These are phyloP conservation scores for Bubo bubo DNA, from an alignment of 2,113 vertebrate species.

Conservation along the genomic window DNA sequence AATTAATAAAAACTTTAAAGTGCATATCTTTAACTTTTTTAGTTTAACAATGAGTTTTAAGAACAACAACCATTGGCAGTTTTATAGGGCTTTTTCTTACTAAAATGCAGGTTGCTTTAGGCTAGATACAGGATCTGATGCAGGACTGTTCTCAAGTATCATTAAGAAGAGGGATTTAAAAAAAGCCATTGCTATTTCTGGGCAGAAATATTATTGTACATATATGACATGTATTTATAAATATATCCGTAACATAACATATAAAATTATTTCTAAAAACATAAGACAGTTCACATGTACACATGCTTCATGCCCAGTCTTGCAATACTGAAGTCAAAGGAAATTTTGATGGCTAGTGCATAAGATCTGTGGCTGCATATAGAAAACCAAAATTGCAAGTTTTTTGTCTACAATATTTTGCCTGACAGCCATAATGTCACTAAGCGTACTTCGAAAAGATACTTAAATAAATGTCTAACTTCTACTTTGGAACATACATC, in stretches of 20 bases:
- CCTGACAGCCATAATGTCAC: neutral
- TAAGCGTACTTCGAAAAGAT: neutral
- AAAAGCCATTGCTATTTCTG: slow-evolving; percentile 1
- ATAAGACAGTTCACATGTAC: slow-evolving; percentile 21
- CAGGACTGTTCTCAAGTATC: neutral
- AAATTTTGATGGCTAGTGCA: neutral
- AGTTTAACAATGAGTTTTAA: neutral
- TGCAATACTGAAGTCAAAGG: neutral
- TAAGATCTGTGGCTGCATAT: neutral
- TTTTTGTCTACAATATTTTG: neutral
- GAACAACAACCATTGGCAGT: neutral
- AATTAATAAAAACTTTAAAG: neutral
- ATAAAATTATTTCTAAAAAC: slow-evolving; percentile 39
- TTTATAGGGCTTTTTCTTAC: neutral
- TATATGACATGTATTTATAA: neutral
- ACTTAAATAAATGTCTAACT: neutral
- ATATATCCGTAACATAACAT: neutral
- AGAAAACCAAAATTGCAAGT: neutral
- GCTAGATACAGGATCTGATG: neutral
- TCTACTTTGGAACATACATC: neutral
- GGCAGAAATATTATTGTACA: slow-evolving; percentile 48
- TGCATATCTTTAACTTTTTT: neutral
- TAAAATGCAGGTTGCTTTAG: slow-evolving; percentile 4
- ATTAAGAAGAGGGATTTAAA: neutral
- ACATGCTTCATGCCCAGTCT: neutral